Evolutionary conservation across 2,113 vertebrate species (phyloP).

Genomic region (Megaceryle maxima): DNA sequence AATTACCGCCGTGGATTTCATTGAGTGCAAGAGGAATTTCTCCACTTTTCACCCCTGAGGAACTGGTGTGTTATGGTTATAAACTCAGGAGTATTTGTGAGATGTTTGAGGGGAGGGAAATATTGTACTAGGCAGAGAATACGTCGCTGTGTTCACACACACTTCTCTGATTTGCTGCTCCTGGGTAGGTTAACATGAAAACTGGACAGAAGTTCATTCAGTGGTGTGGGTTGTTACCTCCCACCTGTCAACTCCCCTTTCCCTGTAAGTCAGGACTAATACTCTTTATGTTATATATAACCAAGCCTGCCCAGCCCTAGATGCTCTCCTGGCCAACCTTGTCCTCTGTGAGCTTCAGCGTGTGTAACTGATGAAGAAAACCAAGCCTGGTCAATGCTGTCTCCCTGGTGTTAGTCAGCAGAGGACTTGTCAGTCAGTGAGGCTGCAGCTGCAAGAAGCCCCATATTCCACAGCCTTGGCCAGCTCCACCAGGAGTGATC

Average conservation of each 20-base stretch:
- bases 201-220: not conserved
- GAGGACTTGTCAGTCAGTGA: too few species aligned
- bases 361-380: not conserved
- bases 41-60: not conserved
- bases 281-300: fast-evolving
- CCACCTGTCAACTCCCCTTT: not conserved
- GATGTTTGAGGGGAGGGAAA: not conserved
- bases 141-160: not conserved
- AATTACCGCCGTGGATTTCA: not conserved
- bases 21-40: not conserved
- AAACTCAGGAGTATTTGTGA: not conserved
- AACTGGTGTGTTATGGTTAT: not conserved
- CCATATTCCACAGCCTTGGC: not conserved
- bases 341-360: not conserved
- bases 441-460: not conserved
- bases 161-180: not conserved
- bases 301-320: not conserved
- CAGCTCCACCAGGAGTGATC: not conserved
- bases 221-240: not conserved
- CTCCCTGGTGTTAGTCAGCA: fast-evolving
- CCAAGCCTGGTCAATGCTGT: not conserved
- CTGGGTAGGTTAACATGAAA: not conserved
- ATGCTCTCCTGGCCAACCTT: not conserved
- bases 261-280: not conserved
- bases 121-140: fast-evolving